These are phyloP conservation scores for Peromyscus californicus DNA, from an alignment of 2,113 vertebrate species.

Conservation along the genomic window DNA sequence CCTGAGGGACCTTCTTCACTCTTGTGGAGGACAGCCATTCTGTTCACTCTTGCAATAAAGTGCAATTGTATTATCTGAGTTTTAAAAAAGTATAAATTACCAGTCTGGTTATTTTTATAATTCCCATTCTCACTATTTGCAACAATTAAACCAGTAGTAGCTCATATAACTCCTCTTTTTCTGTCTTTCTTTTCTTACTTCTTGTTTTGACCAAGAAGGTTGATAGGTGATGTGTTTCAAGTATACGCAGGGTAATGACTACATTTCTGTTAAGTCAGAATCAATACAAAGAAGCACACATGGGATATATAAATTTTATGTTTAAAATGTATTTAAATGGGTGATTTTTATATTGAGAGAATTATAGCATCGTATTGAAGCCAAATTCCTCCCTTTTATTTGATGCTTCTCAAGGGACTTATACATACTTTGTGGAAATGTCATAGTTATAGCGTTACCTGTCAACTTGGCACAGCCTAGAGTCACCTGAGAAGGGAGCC, in stretches of 20 bases:
- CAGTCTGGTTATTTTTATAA: neutral
- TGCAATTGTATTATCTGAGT: neutral
- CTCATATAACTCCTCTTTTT: neutral
- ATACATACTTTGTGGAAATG: neutral
- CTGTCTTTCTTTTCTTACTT: neutral
- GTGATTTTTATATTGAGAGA: neutral
- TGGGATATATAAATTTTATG: neutral
- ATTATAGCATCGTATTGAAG: neutral
- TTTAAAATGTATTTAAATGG: neutral
- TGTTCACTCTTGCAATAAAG: neutral
- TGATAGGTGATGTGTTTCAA: neutral
- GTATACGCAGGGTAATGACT: neutral
- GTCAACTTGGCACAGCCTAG: neutral
- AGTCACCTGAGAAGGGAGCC: neutral
- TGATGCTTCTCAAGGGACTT: neutral
- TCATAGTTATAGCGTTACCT: neutral
- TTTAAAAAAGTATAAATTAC: neutral
- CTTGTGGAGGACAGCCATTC: neutral
- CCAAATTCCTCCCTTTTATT: neutral
- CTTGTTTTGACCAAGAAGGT: neutral
- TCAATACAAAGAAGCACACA: neutral
- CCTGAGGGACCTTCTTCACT: neutral
- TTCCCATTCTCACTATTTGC: neutral
- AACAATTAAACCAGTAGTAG: neutral
- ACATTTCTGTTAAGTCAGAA: constrained; percentile 41